These are phyloP conservation scores for Pemphredon lugubris DNA, from an alignment of 2,888 invertebrate genomes.

Conservation along the genomic window DNA sequence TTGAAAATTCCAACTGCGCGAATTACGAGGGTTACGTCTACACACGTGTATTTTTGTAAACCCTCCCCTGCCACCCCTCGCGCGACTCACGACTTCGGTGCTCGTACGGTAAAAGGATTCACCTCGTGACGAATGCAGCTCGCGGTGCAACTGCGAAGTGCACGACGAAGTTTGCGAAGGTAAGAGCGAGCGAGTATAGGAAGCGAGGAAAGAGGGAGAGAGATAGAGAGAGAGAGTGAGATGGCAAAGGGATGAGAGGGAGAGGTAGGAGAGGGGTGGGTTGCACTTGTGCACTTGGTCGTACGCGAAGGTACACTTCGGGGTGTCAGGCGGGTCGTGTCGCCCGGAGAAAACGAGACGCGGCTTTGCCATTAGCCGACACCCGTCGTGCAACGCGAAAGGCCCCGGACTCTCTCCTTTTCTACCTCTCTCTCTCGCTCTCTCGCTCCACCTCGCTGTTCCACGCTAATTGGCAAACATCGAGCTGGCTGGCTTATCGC, in stretches of 20 bases:
- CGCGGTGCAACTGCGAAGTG: conserved; percentile 16
- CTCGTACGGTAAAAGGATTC: conserved; percentile 12
- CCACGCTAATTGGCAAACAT: conserved; percentile 75
- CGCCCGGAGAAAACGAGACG: conserved; percentile 60
- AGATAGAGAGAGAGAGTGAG: no score
- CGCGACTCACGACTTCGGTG: not conserved
- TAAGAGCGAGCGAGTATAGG: not conserved
- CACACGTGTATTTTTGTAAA: no score
- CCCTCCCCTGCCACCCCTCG: not conserved
- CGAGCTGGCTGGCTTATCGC: conserved; percentile 68
- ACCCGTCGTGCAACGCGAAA: conserved; percentile 57
- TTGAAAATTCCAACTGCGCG: not conserved
- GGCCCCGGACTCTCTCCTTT: conserved; percentile 3
- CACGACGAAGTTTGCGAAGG: no score
- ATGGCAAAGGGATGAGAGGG: not conserved
- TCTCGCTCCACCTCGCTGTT: conserved; percentile 24
- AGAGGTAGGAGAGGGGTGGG: conserved; percentile 34
- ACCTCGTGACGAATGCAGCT: conserved; percentile 12
- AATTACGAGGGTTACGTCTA: not conserved
- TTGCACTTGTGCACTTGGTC: conserved; percentile 24
- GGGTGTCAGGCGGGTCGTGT: conserved; percentile 58
- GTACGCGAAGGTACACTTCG: conserved; percentile 19
- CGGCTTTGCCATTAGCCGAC: conserved; percentile 60
- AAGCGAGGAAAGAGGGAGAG: not conserved
- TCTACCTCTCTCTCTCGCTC: conserved; percentile 3